Percentiles rank a stretch among this genome's conserved stretches.
Conservation (phyloP, 2,113 vertebrate species). For the Bostrychus sinensis region DNA sequence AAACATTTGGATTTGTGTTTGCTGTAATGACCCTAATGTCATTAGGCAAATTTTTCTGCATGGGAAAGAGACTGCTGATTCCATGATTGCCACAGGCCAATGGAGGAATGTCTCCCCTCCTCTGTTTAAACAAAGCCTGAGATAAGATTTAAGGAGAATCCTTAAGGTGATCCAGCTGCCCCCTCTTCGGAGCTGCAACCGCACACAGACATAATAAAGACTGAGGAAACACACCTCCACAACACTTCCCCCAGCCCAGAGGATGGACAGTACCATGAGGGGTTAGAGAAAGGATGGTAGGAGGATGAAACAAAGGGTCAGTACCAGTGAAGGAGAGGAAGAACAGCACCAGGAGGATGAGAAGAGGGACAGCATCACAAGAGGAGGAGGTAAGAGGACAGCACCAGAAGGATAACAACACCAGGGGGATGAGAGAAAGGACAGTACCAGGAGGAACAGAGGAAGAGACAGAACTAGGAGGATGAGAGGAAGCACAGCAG, state of each 20-base stretch:
- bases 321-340: too few species aligned
- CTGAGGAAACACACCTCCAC: slow-evolving; percentile 53
- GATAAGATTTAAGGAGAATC: slow-evolving; percentile 83
- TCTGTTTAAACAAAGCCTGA: slow-evolving; percentile 78
- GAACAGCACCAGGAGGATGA: too few species aligned
- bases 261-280: slow-evolving; percentile 10
- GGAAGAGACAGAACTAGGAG: too few species aligned
- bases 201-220: slow-evolving; percentile 61
- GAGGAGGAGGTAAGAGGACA: background rate
- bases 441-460: too few species aligned
- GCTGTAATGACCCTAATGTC: background rate
- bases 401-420: slow-evolving; percentile 4
- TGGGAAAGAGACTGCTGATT: slow-evolving; percentile 51
- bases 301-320: background rate
- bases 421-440: slow-evolving; percentile 47
- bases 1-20: slow-evolving; percentile 3
- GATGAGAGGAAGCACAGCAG: too few species aligned
- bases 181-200: slow-evolving; percentile 64
- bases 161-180: slow-evolving; percentile 78
- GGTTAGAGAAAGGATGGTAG: background rate
- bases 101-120: slow-evolving; percentile 75
- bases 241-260: slow-evolving; percentile 16
- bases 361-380: too few species aligned
- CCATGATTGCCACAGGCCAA: slow-evolving; percentile 47
- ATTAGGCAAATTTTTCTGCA: slow-evolving; percentile 24